Percentiles rank a stretch among this genome's conserved stretches.
phyloP scores from a whole-genome alignment of 92 coral and sea anemone genomes.

The Ricordea florida region DNA sequence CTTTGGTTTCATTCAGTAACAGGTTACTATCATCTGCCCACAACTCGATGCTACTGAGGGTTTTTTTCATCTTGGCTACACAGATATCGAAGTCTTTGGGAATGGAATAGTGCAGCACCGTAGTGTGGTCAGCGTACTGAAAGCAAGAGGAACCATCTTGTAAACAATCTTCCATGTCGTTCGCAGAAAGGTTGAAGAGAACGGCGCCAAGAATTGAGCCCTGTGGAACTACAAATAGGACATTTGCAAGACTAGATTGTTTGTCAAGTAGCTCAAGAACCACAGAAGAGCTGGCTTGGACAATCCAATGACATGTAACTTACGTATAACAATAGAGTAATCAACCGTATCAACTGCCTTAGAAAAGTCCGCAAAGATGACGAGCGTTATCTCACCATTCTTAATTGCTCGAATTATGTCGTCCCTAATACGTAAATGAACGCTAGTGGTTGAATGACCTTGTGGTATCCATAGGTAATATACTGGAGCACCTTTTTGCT shows the following conservation, averaged over 20 bases:
- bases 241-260: conserved; percentile 19
- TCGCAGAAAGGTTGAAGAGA: conserved; percentile 54
- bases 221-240: conserved; percentile 44
- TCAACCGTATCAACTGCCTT: conserved; percentile 65
- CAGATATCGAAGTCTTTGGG: not conserved
- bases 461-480: conserved; percentile 25
- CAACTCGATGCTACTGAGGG: conserved; percentile 21
- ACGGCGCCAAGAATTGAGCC: conserved; percentile 37
- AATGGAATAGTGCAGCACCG: conserved; percentile 1
- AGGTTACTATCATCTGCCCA: conserved; percentile 29
- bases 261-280: conserved; percentile 41
- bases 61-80: conserved; percentile 7
- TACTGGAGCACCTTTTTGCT: not conserved
- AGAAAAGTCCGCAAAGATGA: conserved; percentile 50
- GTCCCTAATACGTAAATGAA: conserved; percentile 35
- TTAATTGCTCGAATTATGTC: conserved; percentile 57
- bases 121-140: conserved; percentile 46
- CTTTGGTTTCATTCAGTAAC: conserved; percentile 31
- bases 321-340: conserved; percentile 6
- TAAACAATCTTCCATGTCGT: conserved; percentile 15
- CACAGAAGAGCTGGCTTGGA: conserved; percentile 25
- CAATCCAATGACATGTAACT: conserved; percentile 52
- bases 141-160: not conserved
- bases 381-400: conserved; percentile 17
- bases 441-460: conserved; percentile 49